Evolutionary conservation across 2,797 vertebrate genomes (phyloP), one percentile per base, ranked within the genome.

Genomic region (Coregonus ussuriensis): DNA sequence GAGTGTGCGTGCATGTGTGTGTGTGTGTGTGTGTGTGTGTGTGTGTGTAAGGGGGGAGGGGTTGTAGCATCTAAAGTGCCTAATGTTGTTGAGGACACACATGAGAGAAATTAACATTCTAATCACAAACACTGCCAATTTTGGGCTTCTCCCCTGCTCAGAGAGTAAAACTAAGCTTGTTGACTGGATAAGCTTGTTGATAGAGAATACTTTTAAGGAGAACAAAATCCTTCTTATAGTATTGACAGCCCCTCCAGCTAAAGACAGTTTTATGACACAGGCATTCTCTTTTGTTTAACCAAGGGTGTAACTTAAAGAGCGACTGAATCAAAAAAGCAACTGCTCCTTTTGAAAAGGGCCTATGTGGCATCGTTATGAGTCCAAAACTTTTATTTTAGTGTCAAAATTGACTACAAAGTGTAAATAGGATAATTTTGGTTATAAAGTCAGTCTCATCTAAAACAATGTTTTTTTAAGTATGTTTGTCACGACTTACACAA

Each of bases 61-160:
- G 35, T 69, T 18, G 4, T 62, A 71, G 13, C 53, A 18, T 67
- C 77, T 54, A 59, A 72, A 79, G 76, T n/a, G 31, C 75, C 67
- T 84, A 68, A 77, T 86, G 41, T n/a, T n/a, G 56, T 79, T 71
- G 74, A 83, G 47, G 74, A 70, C 15, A 31, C 41, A 66, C 66
- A 51, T 51, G 29, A 75, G 73, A 81, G 75, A 82, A 81, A 91
- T 85, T 79, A 59, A 62, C 81, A 83, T 79, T 81, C 74, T 72
- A 53, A 81, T 62, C 53, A 35, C 63, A 35, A 33, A 33, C 65
- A 41, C 71, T 52, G 21, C 66, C 52, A 37, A 33, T 80, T 85
- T 77, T 54, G 62, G n/a, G 4, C 33, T 51, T 66, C 62, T 73
- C 41, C 15, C 47, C 74, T 72, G 41, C 21, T 31, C 31, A 79